These are phyloP conservation scores for Adoxophyes honmai DNA, from an alignment of 1,140 invertebrate genomes.

Conservation along the genomic window DNA sequence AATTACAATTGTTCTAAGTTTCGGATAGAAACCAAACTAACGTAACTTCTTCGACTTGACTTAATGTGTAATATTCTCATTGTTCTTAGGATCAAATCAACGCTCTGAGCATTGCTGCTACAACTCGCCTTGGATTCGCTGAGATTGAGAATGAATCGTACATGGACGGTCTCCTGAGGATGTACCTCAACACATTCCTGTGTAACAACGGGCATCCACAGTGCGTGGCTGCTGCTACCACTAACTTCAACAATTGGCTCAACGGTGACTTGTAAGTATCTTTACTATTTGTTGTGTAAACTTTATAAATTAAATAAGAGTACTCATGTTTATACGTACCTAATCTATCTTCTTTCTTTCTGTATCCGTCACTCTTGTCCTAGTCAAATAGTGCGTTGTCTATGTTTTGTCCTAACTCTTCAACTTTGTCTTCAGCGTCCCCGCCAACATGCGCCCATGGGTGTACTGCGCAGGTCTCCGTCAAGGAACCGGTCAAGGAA, in stretches of 20 bases:
- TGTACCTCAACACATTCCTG: constrained; percentile 66
- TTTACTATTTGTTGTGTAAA: background rate
- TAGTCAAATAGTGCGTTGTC: no score
- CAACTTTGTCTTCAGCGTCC: constrained; percentile 51
- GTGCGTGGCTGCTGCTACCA: constrained; percentile 52
- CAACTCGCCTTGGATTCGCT: constrained; percentile 42
- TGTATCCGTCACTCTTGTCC: no score
- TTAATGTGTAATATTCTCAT: background rate
- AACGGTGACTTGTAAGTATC: constrained; percentile 44
- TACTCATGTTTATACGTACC: no score
- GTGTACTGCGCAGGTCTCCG: constrained; percentile 79
- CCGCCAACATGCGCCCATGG: constrained; percentile 77
- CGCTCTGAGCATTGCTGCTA: constrained; percentile 36
- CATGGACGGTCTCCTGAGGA: constrained; percentile 56
- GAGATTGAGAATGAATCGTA: constrained; percentile 38
- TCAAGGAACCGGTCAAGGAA: constrained; percentile 69
- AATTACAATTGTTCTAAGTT: no score
- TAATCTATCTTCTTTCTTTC: no score
- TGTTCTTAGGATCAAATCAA: constrained; percentile 40
- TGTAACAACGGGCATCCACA: constrained; percentile 62
- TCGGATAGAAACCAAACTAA: no score
- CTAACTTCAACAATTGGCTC: constrained; percentile 53
- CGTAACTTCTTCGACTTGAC: no score
- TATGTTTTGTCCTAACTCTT: no score
- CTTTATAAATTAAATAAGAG: no score